Percentiles rank a stretch among this genome's conserved stretches.
Evolutionary conservation across 2,888 invertebrate species (phyloP).

Genomic region (Lumbricus terrestris): DNA sequence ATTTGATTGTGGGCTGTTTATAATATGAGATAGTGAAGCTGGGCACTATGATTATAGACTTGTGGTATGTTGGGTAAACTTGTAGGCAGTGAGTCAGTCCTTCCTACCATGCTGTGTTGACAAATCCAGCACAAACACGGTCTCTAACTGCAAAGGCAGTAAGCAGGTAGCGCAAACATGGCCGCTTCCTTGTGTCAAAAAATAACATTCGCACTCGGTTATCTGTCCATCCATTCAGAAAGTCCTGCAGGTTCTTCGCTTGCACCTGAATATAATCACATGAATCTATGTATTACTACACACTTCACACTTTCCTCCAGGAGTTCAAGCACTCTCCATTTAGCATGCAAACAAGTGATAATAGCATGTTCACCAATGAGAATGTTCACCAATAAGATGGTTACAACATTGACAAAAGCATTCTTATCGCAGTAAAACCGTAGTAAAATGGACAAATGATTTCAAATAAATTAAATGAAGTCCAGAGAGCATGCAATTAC

Average conservation of each 20-base stretch:
- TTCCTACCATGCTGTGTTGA: constrained; percentile 28
- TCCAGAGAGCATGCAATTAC: neutral
- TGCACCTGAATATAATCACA: constrained; percentile 61
- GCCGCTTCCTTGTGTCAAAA: constrained; percentile 69
- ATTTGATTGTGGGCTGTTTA: no score
- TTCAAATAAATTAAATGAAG: neutral
- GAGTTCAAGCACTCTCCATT: neutral
- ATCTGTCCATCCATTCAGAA: constrained; percentile 85
- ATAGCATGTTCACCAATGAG: no score
- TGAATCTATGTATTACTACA: neutral
- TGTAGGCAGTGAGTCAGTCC: neutral
- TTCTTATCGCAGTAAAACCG: no score
- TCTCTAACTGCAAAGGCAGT: constrained; percentile 83
- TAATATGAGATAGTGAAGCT: no score
- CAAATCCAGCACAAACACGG: constrained; percentile 78
- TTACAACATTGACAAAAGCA: no score
- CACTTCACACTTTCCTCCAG: neutral
- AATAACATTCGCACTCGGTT: constrained; percentile 86
- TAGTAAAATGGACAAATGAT: neutral
- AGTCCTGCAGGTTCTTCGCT: constrained; percentile 71
- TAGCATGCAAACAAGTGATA: neutral
- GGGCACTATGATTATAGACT: no score
- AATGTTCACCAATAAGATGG: no score
- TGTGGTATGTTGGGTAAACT: no score
- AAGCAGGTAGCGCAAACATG: constrained; percentile 81